These are phyloP conservation scores for Drosophila trapezifrons DNA, from an alignment of 1,140 invertebrate species.

Conservation along the genomic window DNA sequence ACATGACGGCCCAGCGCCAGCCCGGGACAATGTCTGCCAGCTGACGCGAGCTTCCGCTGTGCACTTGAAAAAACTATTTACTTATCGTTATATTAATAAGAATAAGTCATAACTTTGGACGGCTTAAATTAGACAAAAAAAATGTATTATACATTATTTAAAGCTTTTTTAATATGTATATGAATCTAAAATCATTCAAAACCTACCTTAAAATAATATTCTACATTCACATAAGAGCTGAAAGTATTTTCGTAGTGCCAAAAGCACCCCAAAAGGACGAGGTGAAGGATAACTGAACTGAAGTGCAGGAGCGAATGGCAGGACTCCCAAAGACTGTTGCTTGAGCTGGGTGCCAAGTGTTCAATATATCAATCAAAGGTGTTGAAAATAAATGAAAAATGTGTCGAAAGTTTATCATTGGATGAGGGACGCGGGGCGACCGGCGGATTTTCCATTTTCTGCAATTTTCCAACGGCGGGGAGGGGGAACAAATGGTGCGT, in stretches of 20 bases:
- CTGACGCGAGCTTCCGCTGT: conserved; percentile 57
- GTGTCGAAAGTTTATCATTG: conserved; percentile 81
- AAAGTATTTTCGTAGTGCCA: not conserved
- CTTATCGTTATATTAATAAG: not conserved
- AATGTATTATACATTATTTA: too few relatives aligned
- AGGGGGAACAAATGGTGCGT: conserved; percentile 71
- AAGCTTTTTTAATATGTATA: too few relatives aligned
- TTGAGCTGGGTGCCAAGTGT: conserved; percentile 78
- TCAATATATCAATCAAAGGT: conserved; percentile 83
- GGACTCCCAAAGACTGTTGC: conserved; percentile 67
- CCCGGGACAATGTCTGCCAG: conserved; percentile 63
- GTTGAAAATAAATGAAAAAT: conserved; percentile 83
- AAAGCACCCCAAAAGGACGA: conserved; percentile 14
- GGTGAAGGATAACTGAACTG: conserved; percentile 26
- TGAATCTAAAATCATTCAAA: not conserved
- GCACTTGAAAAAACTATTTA: conserved; percentile 19
- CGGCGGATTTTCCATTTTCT: conserved; percentile 63
- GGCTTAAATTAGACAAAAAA: too few relatives aligned
- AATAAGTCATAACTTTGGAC: too few relatives aligned
- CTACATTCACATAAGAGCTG: not conserved
- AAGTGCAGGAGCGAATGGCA: conserved; percentile 21
- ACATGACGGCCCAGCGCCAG: conserved; percentile 45
- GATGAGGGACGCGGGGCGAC: conserved; percentile 20
- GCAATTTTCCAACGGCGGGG: conserved; percentile 46
- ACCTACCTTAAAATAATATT: too few relatives aligned